Base-by-base conservation (phyloP, 1,140 invertebrate species). In the Geopemphigus sp. region DNA sequence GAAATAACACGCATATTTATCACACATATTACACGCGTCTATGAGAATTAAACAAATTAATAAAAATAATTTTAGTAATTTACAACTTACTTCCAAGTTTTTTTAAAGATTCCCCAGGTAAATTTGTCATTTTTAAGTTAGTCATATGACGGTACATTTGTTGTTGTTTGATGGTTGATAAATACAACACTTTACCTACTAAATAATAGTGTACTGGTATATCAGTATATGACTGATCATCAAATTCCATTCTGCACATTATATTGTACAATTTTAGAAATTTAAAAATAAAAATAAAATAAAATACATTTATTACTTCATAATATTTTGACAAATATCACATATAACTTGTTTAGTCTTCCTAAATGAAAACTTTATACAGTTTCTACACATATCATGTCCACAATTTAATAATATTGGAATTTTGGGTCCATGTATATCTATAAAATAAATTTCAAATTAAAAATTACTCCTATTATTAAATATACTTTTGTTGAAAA, bases 401-500 rank as follows among this genome's bases (percentile, higher is more conserved):
- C 87, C 86, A 82, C 87, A 88, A 6, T 82, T 70, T 57, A 87
- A 81, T 15, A 87, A 81, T 12, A 87, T 82, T 8, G 86, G 86
- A 14, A 50, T 61, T n/a, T 59, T 68, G 15, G 22, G 19, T 63
- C 45, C 45, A 63, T 63, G 5, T 39, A 26, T 6, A 47, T 78
- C 74, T 63, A 78, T 22, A 61, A 72, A 29, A 57, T 10, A 59
- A 76, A 76, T 17, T 15, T 45, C 17, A 59, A 74, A 26, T 4
- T 11, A 39, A 50, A 17, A 68, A 2, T 47, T 68, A 47, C 50
- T n/a, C n/a, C n/a, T n/a, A n/a, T n/a, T n/a, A n/a, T 22, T 45
- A 39, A 39, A 39, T 39, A 39, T 39, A 8, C 32, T 39, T 39
- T 39, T 39, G 8, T 39, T 4, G 3, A 3, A 39, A 39, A 39